phyloP scores from a whole-genome alignment of 92 coral and sea anemone species.

The Epizoanthus illoricatus region DNA sequence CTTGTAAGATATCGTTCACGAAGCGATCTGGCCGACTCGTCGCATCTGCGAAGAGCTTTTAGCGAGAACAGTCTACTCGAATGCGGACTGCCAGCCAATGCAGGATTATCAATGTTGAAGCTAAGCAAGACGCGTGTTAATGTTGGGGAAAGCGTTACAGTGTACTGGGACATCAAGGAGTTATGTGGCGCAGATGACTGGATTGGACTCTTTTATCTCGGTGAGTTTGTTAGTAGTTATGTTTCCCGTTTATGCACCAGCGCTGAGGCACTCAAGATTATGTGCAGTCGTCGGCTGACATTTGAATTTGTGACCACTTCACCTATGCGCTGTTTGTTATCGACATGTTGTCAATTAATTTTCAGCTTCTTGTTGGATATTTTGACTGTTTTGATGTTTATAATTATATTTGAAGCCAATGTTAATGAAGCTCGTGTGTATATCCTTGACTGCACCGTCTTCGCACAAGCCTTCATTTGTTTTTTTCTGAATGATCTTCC shows the following conservation, averaged over 20 bases:
- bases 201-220: slow-evolving; percentile 96
- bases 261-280: not conserved
- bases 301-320: slow-evolving; percentile 7
- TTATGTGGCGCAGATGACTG: slow-evolving; percentile 92
- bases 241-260: not conserved
- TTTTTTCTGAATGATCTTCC: not conserved
- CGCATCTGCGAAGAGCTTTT: slow-evolving; percentile 52
- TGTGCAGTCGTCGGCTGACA: not conserved
- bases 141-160: slow-evolving; percentile 97
- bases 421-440: not conserved
- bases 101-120: slow-evolving; percentile 80
- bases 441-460: not conserved
- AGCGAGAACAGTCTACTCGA: slow-evolving; percentile 55
- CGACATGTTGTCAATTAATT: not conserved
- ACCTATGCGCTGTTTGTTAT: slow-evolving; percentile 13
- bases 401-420: not conserved
- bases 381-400: slow-evolving; percentile 30
- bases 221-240: slow-evolving; percentile 47
- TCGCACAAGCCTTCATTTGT: not conserved
- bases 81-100: slow-evolving; percentile 5
- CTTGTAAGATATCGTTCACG: slow-evolving; percentile 70
- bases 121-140: slow-evolving; percentile 84
- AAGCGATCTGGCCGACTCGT: slow-evolving; percentile 42
- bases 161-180: slow-evolving; percentile 93
- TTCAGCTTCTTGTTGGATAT: slow-evolving; percentile 9